Evolutionary conservation across 1,140 invertebrate species (phyloP), one percentile per base, ranked within the genome.

Genomic region (Zeugodacus cucurbitae): DNA sequence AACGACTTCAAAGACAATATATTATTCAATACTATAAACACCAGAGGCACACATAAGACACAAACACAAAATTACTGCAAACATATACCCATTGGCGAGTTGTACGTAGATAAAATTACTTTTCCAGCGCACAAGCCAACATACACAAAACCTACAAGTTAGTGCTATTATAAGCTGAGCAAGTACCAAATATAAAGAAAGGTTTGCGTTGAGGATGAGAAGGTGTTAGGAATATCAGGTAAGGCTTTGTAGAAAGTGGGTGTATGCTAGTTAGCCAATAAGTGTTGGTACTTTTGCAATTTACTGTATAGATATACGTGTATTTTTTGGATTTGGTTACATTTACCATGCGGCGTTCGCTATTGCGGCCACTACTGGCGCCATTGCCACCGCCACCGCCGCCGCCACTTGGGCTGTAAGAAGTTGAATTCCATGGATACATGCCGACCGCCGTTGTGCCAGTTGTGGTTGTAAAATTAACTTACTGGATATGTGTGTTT

Each of bases 391-490:
- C 34, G 41, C 7, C 70, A 8, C 37, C n/a, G 8, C 74, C 41
- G 26, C 74, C 41, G 20, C 74, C 74, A n/a, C 41, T 82, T 82
- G 37, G 74, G n/a, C 74, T 82, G 41, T 82, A 82, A 48, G 74
- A 82, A 41, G 74, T 82, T 41, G 86, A 87, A 32, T 64, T 87
- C 86, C 86, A 87, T 64, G 86, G 86, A 41, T 87, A 87, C 86
- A 87, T 87, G 74, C 74, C 74, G 41, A 82, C 74, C 44, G 74
- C 74, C 74, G 74, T 82, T 37, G 22, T 48, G 11, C 41, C 37
- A 48, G n/a, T 82, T 48, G 41, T 54, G 20, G n/a, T 26, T 10
- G 20, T 78, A 41, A 20, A 78, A 26, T 82, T 82, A 22, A 48
- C 41, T 82, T 82, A 48, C n/a, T 48, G 11, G 11, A 82, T 62